Evolutionary conservation across 35 echinoderm and acorn worm genomes (phyloP).

Genomic region (Heliocidaris erythrogramma): DNA sequence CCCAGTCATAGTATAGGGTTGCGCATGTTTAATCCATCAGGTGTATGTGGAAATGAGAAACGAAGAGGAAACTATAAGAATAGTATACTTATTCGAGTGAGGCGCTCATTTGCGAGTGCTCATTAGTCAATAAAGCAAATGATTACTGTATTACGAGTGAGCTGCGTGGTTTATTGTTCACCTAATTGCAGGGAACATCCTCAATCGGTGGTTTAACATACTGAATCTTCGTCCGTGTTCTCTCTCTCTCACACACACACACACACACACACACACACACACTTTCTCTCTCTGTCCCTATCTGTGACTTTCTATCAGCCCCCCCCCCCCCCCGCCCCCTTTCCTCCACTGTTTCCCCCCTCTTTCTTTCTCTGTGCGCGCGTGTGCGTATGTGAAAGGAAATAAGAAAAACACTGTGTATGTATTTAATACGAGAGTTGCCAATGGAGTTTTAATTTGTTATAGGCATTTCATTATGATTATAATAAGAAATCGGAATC

Average conservation of each 20-base stretch:
- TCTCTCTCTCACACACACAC: too few relatives aligned
- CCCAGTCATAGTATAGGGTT: not conserved
- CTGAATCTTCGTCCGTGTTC: not conserved
- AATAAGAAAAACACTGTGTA: too few relatives aligned
- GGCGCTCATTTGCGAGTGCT: not conserved
- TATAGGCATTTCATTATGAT: too few relatives aligned
- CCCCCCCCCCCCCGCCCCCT: not conserved
- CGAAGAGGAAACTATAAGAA: not conserved
- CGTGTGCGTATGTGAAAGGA: too few relatives aligned
- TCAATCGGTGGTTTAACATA: not conserved
- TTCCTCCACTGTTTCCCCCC: too few relatives aligned
- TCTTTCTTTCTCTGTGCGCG: too few relatives aligned
- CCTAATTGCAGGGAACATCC: not conserved
- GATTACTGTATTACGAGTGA: not conserved
- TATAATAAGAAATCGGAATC: too few relatives aligned
- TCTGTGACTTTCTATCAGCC: not conserved
- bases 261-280: too few relatives aligned
- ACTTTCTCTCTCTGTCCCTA: not conserved
- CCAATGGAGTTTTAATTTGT: too few relatives aligned
- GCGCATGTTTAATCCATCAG: slow-evolving; percentile 2
- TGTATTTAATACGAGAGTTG: too few relatives aligned
- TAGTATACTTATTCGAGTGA: not conserved
- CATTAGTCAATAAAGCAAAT: slow-evolving; percentile 3
- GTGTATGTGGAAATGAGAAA: not conserved
- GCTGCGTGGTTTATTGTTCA: not conserved